Conservation (phyloP, 2,113 vertebrate genomes). For the Pituophis catenifer region DNA sequence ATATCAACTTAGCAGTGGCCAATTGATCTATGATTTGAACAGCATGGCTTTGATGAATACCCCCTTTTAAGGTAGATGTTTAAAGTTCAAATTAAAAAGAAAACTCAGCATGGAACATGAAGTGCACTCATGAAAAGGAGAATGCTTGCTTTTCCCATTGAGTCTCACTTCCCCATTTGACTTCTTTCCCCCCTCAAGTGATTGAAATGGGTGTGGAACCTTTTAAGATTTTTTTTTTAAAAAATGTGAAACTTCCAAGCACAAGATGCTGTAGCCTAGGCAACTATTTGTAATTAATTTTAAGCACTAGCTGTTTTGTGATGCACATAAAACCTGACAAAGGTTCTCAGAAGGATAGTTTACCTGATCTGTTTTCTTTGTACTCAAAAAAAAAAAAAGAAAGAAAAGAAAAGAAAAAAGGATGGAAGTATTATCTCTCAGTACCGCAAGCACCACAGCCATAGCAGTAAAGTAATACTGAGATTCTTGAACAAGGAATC, state of each 20-base stretch:
- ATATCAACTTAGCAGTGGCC: constrained; percentile 60
- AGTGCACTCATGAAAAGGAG: constrained; percentile 10
- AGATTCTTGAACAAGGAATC: background rate
- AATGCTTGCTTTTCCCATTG: constrained; percentile 6
- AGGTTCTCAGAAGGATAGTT: constrained; percentile 39
- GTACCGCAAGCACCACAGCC: background rate
- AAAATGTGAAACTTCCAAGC: constrained; percentile 50
- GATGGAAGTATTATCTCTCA: constrained; percentile 25
- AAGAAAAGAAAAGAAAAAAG: background rate
- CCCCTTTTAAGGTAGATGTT: constrained; percentile 45
- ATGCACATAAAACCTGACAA: constrained; percentile 58
- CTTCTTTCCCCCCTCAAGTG: background rate
- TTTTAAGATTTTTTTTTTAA: constrained; percentile 21
- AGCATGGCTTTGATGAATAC: constrained; percentile 56
- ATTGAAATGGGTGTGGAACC: constrained; percentile 48
- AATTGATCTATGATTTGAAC: constrained; percentile 54
- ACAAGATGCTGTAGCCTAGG: constrained; percentile 61
- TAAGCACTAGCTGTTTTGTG: constrained; percentile 62
- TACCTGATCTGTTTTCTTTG: constrained; percentile 26
- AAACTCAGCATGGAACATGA: constrained; percentile 12
- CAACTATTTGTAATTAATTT: constrained; percentile 69
- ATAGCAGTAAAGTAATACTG: background rate
- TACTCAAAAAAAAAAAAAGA: background rate
- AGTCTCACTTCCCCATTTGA: constrained; percentile 20
- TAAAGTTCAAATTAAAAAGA: constrained; percentile 44